Evolutionary conservation across 2,888 invertebrate species (phyloP).

Genomic region (Drosophila yooni): DNA sequence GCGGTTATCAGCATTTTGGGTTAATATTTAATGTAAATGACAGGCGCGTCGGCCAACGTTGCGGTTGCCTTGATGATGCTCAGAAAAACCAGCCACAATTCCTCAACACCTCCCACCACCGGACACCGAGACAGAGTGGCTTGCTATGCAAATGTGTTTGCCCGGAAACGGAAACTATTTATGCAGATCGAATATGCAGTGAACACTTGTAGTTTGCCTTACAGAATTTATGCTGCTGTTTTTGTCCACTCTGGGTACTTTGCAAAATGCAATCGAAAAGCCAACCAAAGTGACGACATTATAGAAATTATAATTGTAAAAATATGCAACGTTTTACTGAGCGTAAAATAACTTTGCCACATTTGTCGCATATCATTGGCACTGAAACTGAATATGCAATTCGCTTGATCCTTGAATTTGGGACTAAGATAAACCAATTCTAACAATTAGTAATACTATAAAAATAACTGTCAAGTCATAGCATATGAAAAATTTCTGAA

Average conservation of each 20-base stretch:
- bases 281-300: constrained; percentile 46
- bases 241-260: constrained; percentile 45
- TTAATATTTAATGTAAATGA: constrained; percentile 82
- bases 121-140: constrained; percentile 22
- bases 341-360: constrained; percentile 59
- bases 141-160: constrained; percentile 62
- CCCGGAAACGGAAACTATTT: constrained; percentile 68
- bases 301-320: constrained; percentile 71
- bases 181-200: constrained; percentile 78
- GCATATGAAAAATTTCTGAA: neutral
- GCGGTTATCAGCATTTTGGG: constrained; percentile 71
- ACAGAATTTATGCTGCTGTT: constrained; percentile 57
- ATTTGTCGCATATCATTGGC: constrained; percentile 40
- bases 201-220: constrained; percentile 47
- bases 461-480: neutral
- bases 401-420: constrained; percentile 5
- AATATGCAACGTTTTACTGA: constrained; percentile 50
- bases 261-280: constrained; percentile 43
- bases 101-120: constrained; percentile 4
- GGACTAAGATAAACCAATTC: constrained; percentile 1
- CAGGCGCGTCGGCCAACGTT: constrained; percentile 48
- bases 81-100: constrained; percentile 1
- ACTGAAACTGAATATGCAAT: constrained; percentile 49
- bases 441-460: neutral
- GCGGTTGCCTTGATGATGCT: constrained; percentile 64